A percentile compares a stretch with the other conserved stretches of the same genome.
phyloP scores from a whole-genome alignment of 2,797 vertebrate genomes.

The Synanceia verrucosa region DNA sequence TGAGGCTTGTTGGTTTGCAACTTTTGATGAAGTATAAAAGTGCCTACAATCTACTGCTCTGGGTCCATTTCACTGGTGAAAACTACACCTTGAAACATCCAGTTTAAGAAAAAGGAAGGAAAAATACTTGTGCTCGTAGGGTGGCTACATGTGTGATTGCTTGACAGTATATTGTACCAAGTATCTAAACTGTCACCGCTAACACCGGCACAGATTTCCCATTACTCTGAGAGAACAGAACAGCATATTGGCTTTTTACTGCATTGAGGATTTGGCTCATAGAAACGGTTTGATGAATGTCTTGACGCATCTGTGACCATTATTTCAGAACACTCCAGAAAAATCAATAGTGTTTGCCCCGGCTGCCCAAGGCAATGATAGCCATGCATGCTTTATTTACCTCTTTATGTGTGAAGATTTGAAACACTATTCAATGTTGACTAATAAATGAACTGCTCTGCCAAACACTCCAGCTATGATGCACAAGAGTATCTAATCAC shows the following conservation, averaged over 20 bases:
- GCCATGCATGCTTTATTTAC: conserved; percentile 79
- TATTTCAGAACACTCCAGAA: conserved; percentile 74
- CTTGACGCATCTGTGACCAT: conserved; percentile 79
- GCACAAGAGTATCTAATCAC: conserved; percentile 63
- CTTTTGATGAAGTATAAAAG: conserved; percentile 39
- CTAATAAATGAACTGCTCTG: conserved; percentile 72
- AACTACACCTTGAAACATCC: conserved; percentile 15
- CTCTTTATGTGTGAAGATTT: conserved; percentile 72
- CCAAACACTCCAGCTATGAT: conserved; percentile 35
- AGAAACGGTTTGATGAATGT: conserved; percentile 75
- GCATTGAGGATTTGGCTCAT: conserved; percentile 65
- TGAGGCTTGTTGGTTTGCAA: conserved; percentile 52
- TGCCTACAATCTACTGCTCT: conserved; percentile 11
- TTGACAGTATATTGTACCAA: conserved; percentile 44
- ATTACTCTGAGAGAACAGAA: conserved; percentile 58
- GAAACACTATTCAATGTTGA: conserved; percentile 55
- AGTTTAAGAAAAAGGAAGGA: conserved; percentile 19
- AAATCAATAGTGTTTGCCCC: conserved; percentile 80
- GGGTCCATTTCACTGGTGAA: conserved; percentile 3
- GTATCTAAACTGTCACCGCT: conserved; percentile 55
- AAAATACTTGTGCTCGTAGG: conserved; percentile 9
- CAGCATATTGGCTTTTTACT: conserved; percentile 65
- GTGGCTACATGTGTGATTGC: conserved; percentile 22
- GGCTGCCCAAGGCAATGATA: conserved; percentile 72
- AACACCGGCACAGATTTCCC: conserved; percentile 65